Base-by-base conservation (phyloP, 64 coral and sea anemone species). In the Platygyra sinensis region DNA sequence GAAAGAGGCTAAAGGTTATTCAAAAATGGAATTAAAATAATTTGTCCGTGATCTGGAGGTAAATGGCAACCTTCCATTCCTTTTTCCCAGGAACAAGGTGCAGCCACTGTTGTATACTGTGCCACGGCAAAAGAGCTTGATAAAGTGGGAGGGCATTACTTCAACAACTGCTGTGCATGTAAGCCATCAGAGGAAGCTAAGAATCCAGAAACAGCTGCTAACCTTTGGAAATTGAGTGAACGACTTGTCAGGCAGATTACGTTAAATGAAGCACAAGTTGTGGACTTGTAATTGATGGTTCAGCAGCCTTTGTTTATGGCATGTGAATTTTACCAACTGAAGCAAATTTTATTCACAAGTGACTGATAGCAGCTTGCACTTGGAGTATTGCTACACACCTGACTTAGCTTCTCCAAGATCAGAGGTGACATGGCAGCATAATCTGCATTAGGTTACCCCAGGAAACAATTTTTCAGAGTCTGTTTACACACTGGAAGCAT, bases 101-200 rank as follows among this genome's bases (percentile, higher is more conserved):
- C 93, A 73, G 88, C 93, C 54, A 90, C 83, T 77, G 74, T 94
- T 32, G 88, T 90, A 28, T 91, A 94, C 69, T 94, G 93, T 87
- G 93, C 93, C 0, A 87, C 89, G 62, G 73, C 89, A 61, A 62
- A 39, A 32, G 93, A 94, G 61, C 80, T 94, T 32, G 46, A 94
- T 72, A 88, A 76, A 36, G 93, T 90, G 0, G 93, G 93, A 79
- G 93, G 89, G 25, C 82, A 90, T 71, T 94, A 94, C 27, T 94
- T 94, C 27, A 94, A 90, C 38, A 91, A 91, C 77, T 94, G 80
- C 60, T 30, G 50, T 62, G 80, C 65, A 7, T 90, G 82, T 75
- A 54, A 81, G 32, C 93, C 93, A 87, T 94, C 93, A 60, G 51
- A 67, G 62, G 88, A 94, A 87, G 93, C 93, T 27, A 87, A 67